Percentiles rank a stretch among this genome's conserved stretches.
Evolutionary conservation across 2,113 vertebrate genomes (phyloP).

Genomic region (Melospiza melodia): DNA sequence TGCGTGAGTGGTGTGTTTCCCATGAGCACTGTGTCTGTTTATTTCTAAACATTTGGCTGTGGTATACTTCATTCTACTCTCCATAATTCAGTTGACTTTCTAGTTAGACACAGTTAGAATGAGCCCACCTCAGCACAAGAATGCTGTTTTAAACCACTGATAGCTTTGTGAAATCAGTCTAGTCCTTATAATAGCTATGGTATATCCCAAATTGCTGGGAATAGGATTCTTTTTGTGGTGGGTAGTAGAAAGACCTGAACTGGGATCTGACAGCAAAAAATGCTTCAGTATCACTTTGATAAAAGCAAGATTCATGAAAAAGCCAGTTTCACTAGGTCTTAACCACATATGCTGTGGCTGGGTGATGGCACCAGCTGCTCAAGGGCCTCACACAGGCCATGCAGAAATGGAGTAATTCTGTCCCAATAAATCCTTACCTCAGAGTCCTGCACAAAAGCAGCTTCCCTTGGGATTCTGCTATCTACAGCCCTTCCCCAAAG

Average conservation of each 20-base stretch:
- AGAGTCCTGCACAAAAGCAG: background rate
- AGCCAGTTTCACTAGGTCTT: background rate
- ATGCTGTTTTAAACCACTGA: background rate
- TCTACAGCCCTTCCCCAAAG: background rate
- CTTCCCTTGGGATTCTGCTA: background rate
- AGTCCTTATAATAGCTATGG: background rate
- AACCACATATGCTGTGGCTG: background rate
- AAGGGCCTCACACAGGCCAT: background rate
- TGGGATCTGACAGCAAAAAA: background rate
- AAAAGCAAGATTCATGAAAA: background rate
- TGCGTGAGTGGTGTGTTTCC: background rate
- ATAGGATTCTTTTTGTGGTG: background rate
- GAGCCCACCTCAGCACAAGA: background rate
- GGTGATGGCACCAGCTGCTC: background rate
- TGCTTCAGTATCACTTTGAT: background rate
- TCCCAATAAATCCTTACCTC: background rate
- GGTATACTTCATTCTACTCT: background rate
- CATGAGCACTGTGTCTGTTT: background rate
- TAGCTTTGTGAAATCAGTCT: background rate
- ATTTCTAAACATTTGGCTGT: background rate
- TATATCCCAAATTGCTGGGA: background rate
- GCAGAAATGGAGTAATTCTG: rapidly evolving
- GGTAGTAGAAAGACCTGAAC: background rate
- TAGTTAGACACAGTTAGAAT: background rate
- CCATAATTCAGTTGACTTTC: background rate